These are phyloP conservation scores for Drosophila kanekoi DNA, from an alignment of 2,888 invertebrate species.

Conservation along the genomic window DNA sequence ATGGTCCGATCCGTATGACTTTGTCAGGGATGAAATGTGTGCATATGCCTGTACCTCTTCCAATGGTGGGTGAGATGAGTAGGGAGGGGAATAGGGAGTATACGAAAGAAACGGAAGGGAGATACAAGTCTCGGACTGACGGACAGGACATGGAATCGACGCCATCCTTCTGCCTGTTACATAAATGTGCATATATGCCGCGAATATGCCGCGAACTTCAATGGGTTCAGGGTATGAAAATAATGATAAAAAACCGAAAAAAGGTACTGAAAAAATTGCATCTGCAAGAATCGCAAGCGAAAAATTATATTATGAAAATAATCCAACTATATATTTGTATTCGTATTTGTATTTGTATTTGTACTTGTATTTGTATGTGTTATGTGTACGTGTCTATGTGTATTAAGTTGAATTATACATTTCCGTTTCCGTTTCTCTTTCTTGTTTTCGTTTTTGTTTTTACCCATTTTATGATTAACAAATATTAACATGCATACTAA, in stretches of 20 bases:
- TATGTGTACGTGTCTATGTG: conserved; percentile 85
- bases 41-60: no score
- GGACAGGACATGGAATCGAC: no score
- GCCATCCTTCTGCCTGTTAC: no score
- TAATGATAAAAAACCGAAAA: conserved; percentile 29
- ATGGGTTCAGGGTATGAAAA: conserved; percentile 12
- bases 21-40: no score
- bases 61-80: no score
- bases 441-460: conserved; percentile 27
- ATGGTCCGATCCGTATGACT: no score
- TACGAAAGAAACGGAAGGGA: no score
- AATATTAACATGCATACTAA: conserved; percentile 73
- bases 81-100: no score
- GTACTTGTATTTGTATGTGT: conserved; percentile 82
- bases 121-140: no score
- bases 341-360: conserved; percentile 54
- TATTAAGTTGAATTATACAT: conserved; percentile 80
- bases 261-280: conserved; percentile 13
- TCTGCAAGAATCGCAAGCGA: conserved; percentile 51
- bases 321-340: conserved; percentile 69
- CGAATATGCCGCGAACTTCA: no score
- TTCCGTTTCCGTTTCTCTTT: no score
- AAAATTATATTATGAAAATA: conserved; percentile 59
- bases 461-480: conserved; percentile 52
- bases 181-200: no score